phyloP scores from a whole-genome alignment of 2,888 invertebrate genomes.

The Malthinus flaveolus region DNA sequence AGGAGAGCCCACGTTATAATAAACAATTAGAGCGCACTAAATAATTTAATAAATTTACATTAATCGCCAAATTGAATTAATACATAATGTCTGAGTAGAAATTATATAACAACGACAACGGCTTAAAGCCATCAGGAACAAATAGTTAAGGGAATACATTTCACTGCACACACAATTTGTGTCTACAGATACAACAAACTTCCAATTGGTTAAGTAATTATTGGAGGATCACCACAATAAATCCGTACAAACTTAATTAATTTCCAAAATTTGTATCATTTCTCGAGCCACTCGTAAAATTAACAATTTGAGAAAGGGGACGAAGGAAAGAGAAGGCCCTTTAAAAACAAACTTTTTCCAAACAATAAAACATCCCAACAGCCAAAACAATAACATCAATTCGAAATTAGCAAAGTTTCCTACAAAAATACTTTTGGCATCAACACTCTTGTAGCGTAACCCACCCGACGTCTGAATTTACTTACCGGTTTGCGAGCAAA shows the following conservation, averaged over 20 bases:
- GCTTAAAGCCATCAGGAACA: conserved; percentile 10
- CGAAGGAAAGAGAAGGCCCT: background rate
- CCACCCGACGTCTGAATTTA: conserved; percentile 21
- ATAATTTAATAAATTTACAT: background rate
- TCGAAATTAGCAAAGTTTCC: conserved; percentile 5
- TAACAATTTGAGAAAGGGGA: no score
- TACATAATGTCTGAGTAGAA: conserved; percentile 3
- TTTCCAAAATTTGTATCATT: background rate
- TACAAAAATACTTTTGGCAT: conserved; percentile 8
- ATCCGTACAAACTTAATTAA: background rate
- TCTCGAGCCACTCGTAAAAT: no score
- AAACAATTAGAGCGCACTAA: background rate
- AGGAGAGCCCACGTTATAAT: background rate
- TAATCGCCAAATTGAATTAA: conserved; percentile 3
- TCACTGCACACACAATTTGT: conserved; percentile 9
- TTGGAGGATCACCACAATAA: background rate
- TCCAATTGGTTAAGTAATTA: background rate
- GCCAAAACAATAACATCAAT: conserved; percentile 6
- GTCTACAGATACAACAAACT: conserved; percentile 1
- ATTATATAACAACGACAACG: conserved; percentile 9
- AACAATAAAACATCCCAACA: conserved; percentile 3
- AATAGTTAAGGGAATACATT: conserved; percentile 15
- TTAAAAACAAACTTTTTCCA: background rate
- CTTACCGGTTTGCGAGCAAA: conserved; percentile 23
- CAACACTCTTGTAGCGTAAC: conserved; percentile 9